A percentile compares a stretch with the other conserved stretches of the same genome.
Evolutionary conservation across 2,888 invertebrate species (phyloP).

Genomic region (Hyppa rectilinea): DNA sequence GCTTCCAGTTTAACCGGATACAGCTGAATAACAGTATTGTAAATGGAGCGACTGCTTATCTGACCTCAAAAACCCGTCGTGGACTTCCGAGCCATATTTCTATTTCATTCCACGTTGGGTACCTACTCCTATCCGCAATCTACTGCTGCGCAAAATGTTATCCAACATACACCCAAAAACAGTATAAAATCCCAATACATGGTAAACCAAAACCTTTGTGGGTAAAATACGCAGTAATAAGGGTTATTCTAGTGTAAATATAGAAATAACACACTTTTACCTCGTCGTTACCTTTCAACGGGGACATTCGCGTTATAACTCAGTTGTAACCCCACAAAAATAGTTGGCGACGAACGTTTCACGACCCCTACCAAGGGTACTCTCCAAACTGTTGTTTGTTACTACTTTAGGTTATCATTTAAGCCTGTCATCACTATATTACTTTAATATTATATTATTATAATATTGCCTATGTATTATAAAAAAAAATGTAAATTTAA

Average conservation of each 20-base stretch:
- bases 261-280: slow-evolving; percentile 70
- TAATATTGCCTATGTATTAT: no score
- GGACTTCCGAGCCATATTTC: no score
- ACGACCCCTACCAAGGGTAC: slow-evolving; percentile 70
- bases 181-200: slow-evolving; percentile 9
- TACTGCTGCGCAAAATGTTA: background rate
- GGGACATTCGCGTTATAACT: slow-evolving; percentile 74
- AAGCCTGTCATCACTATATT: no score
- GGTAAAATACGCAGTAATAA: slow-evolving; percentile 48
- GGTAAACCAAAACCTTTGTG: slow-evolving; percentile 8
- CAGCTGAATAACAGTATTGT: no score
- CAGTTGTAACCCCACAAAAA: slow-evolving; percentile 75
- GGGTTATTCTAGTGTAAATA: slow-evolving; percentile 63
- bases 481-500: no score
- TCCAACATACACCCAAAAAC: background rate
- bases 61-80: no score
- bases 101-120: no score
- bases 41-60: no score
- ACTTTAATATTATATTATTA: no score
- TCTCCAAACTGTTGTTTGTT: slow-evolving; percentile 33
- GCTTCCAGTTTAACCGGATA: no score
- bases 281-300: slow-evolving; percentile 75
- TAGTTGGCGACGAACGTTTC: slow-evolving; percentile 77
- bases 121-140: background rate
- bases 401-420: background rate